These are phyloP conservation scores for Drosophila crucigera DNA, from an alignment of 2,888 invertebrate genomes.

Conservation along the genomic window DNA sequence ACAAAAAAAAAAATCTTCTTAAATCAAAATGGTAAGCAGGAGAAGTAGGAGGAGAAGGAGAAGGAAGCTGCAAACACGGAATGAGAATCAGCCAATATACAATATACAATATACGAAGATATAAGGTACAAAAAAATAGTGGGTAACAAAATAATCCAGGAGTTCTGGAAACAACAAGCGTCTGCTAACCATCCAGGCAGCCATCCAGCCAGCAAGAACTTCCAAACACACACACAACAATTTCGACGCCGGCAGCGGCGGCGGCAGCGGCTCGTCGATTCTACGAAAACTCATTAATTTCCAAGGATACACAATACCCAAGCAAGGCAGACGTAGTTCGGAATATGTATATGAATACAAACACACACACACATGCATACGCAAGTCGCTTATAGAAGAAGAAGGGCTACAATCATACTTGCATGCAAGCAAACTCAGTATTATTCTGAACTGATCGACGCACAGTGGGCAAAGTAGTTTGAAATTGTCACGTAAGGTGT, in stretches of 20 bases:
- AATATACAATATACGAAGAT: too few relatives aligned
- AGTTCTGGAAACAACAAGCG: slow-evolving; percentile 30
- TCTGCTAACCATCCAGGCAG: slow-evolving; percentile 20
- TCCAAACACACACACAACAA: slow-evolving; percentile 30
- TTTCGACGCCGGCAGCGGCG: slow-evolving; percentile 23
- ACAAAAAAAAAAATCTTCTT: slow-evolving; percentile 12
- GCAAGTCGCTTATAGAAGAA: neutral
- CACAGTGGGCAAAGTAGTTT: slow-evolving; percentile 20
- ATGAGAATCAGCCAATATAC: slow-evolving; percentile 25
- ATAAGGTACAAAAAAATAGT: slow-evolving; percentile 44
- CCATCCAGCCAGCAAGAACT: slow-evolving; percentile 26
- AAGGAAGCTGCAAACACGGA: slow-evolving; percentile 25
- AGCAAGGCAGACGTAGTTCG: slow-evolving; percentile 32
- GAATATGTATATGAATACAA: slow-evolving; percentile 10
- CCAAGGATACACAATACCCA: slow-evolving; percentile 63
- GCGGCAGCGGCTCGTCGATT: slow-evolving; percentile 47
- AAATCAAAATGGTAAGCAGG: slow-evolving; percentile 51
- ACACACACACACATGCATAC: slow-evolving; percentile 5
- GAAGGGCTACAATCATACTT: neutral
- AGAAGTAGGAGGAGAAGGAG: slow-evolving; percentile 25
- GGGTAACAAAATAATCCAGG: slow-evolving; percentile 56
- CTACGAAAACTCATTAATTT: slow-evolving; percentile 80
- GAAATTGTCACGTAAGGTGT: neutral
- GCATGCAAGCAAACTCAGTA: slow-evolving; percentile 8
- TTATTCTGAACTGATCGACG: slow-evolving; percentile 31